phyloP scores from a whole-genome alignment of 2,888 invertebrate species.

The Acleris literana region DNA sequence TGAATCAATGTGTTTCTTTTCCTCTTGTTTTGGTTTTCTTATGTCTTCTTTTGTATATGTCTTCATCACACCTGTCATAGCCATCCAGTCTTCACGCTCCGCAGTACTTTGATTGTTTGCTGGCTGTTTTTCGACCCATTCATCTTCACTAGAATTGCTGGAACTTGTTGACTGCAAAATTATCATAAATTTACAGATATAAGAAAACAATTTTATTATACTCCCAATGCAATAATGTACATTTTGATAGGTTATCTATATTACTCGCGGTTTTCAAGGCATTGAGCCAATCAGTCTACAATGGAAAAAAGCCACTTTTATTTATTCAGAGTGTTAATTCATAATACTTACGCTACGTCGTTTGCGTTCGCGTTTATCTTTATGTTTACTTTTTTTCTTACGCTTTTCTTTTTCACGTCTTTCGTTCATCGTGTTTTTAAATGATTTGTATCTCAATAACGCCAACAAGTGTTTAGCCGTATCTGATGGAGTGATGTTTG shows the following conservation, averaged over 20 bases:
- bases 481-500: background rate
- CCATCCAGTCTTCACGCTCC: conserved; percentile 92
- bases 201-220: no score
- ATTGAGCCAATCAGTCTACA: no score
- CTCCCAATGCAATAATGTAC: no score
- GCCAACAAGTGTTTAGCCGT: background rate
- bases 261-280: no score
- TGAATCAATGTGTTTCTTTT: conserved; percentile 81
- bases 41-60: conserved; percentile 75
- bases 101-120: conserved; percentile 39
- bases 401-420: conserved; percentile 66
- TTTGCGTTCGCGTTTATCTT: conserved; percentile 49
- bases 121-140: conserved; percentile 85
- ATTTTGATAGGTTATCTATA: no score
- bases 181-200: background rate
- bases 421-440: conserved; percentile 56
- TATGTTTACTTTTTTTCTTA: conserved; percentile 56
- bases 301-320: no score
- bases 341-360: conserved; percentile 52
- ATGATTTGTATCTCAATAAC: background rate
- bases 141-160: conserved; percentile 67
- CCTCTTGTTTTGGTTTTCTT: conserved; percentile 75
- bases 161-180: conserved; percentile 60
- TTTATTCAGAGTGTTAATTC: no score
- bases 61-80: conserved; percentile 81